Evolutionary conservation across 2,888 invertebrate species (phyloP).

Genomic region (Synanthedon tipuliformis): DNA sequence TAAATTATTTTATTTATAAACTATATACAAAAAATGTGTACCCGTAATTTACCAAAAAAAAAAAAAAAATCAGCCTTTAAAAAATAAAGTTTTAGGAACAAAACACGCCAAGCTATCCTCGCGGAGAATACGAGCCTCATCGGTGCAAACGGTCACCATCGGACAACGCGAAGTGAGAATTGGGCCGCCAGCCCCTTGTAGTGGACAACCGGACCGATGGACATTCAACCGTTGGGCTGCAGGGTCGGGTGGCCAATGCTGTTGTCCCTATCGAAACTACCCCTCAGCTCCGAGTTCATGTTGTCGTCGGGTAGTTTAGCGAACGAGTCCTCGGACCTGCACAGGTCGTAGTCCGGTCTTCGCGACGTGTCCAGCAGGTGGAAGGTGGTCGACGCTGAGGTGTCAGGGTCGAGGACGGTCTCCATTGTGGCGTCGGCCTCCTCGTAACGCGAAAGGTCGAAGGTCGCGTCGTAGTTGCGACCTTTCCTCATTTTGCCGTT

Average conservation of each 20-base stretch:
- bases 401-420: conserved; percentile 30
- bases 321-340: conserved; percentile 25
- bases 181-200: conserved; percentile 58
- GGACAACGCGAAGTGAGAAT: conserved; percentile 7
- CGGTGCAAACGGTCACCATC: conserved; percentile 10
- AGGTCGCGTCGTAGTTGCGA: conserved; percentile 28
- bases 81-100: conserved; percentile 61
- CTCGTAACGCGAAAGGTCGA: conserved; percentile 41
- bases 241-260: conserved; percentile 55
- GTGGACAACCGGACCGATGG: conserved; percentile 8
- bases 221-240: conserved; percentile 58
- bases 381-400: conserved; percentile 17
- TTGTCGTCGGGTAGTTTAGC: conserved; percentile 58
- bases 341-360: conserved; percentile 23
- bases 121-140: conserved; percentile 13
- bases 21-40: conserved; percentile 19
- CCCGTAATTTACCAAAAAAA: conserved; percentile 46
- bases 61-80: conserved; percentile 50
- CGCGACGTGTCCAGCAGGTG: conserved; percentile 45
- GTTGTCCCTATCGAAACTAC: conserved; percentile 36
- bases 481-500: conserved; percentile 45
- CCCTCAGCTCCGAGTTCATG: conserved; percentile 55
- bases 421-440: conserved; percentile 41
- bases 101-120: conserved; percentile 50
- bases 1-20: conserved; percentile 16